Evolutionary conservation across 2,888 invertebrate species (phyloP).

Genomic region (Rotaria macrura): DNA sequence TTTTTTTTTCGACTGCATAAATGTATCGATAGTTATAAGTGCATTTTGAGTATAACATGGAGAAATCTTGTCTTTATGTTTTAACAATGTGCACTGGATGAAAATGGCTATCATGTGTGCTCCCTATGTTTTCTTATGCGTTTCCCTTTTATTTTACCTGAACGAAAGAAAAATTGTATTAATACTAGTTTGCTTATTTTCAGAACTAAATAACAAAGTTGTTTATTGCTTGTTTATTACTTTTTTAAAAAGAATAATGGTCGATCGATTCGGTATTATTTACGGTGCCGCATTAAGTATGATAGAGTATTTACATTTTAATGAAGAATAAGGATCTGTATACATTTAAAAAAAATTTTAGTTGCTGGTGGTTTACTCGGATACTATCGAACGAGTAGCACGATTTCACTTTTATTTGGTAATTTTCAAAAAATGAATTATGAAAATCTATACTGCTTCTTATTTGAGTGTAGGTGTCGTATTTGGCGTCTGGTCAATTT

Average conservation of each 20-base stretch:
- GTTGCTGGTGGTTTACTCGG: background rate
- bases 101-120: background rate
- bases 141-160: too few relatives aligned
- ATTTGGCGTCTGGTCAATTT: background rate
- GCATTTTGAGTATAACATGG: background rate
- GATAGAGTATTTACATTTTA: background rate
- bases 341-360: too few relatives aligned
- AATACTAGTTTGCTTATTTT: too few relatives aligned
- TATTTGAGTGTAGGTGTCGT: background rate
- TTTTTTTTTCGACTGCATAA: background rate
- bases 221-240: background rate
- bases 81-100: background rate
- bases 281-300: background rate
- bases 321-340: too few relatives aligned
- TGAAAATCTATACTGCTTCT: too few relatives aligned
- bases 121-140: too few relatives aligned
- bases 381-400: background rate
- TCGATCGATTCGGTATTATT: background rate
- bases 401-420: background rate
- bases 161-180: too few relatives aligned
- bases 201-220: background rate
- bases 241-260: background rate
- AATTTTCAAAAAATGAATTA: background rate
- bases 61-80: background rate
- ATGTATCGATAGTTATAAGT: background rate